These are phyloP conservation scores for Pegoplata infirma DNA, from an alignment of 2,888 invertebrate species.

Conservation along the genomic window DNA sequence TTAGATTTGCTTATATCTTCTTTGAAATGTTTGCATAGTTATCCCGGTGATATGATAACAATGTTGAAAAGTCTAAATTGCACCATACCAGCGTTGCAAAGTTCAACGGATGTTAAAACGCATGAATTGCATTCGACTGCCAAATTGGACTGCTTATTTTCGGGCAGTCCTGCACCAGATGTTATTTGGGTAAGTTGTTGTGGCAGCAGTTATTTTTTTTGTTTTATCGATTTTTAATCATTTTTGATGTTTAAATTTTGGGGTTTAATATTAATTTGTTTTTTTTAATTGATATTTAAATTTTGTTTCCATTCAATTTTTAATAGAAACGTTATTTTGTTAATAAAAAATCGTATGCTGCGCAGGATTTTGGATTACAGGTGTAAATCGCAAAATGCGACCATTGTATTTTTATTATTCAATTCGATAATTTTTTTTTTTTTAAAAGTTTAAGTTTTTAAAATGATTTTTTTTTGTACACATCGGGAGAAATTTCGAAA, in stretches of 20 bases:
- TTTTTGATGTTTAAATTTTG: background rate
- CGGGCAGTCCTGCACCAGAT: constrained; percentile 87
- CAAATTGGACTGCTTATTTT: constrained; percentile 86
- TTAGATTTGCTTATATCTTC: constrained; percentile 79
- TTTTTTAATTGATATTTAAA: background rate
- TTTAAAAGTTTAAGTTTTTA: too few relatives aligned
- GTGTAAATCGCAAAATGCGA: too few relatives aligned
- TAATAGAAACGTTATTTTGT: background rate
- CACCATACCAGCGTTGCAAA: constrained; percentile 82
- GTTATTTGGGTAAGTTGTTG: constrained; percentile 85
- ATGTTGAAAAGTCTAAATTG: constrained; percentile 86
- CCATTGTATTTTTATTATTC: too few relatives aligned
- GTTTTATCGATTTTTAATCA: background rate
- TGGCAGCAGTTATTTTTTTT: background rate
- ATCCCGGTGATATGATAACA: constrained; percentile 84
- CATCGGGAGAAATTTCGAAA: too few relatives aligned
- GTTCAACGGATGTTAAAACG: constrained; percentile 82
- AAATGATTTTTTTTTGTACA: too few relatives aligned
- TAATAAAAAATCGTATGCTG: background rate
- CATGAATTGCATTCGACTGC: constrained; percentile 84
- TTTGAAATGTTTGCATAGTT: constrained; percentile 83
- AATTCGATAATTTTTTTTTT: too few relatives aligned
- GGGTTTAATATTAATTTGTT: background rate
- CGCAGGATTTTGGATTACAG: background rate
- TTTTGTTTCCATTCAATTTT: background rate